Evolutionary conservation across 2,797 vertebrate genomes (phyloP).

Genomic region (Microhierax caerulescens): DNA sequence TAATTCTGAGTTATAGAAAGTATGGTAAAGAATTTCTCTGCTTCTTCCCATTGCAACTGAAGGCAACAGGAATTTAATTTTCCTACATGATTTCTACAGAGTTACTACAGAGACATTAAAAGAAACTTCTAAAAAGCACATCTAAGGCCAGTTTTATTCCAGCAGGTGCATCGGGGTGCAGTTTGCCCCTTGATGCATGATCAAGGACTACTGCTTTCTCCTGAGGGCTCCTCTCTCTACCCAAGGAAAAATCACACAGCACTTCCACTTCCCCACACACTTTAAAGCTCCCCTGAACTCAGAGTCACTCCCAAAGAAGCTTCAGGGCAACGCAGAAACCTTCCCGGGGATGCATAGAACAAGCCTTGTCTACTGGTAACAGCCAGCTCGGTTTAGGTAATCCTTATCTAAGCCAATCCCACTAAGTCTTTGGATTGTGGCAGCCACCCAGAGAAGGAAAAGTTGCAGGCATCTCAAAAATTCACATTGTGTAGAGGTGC

Average conservation of each 20-base stretch:
- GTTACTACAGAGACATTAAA: background rate
- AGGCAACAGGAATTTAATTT: background rate
- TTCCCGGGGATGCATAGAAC: background rate
- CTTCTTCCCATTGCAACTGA: background rate
- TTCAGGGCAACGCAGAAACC: background rate
- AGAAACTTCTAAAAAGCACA: background rate
- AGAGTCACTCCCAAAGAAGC: background rate
- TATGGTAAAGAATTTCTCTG: background rate
- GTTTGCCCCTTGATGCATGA: background rate
- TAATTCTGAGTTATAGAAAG: background rate
- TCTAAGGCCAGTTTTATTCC: background rate
- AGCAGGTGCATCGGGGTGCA: background rate
- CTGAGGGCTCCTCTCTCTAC: background rate
- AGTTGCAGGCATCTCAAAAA: background rate
- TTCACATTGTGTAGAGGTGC: background rate
- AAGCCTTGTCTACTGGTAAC: background rate
- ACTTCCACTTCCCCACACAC: background rate
- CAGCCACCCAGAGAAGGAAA: background rate
- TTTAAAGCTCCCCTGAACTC: background rate
- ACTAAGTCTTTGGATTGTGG: background rate
- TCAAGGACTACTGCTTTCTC: background rate
- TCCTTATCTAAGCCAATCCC: background rate
- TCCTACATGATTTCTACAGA: background rate
- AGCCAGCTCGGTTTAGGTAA: background rate
- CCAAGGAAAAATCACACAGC: background rate